Base-by-base conservation (phyloP, 2,113 vertebrate species). In the Ictidomys tridecemlineatus region DNA sequence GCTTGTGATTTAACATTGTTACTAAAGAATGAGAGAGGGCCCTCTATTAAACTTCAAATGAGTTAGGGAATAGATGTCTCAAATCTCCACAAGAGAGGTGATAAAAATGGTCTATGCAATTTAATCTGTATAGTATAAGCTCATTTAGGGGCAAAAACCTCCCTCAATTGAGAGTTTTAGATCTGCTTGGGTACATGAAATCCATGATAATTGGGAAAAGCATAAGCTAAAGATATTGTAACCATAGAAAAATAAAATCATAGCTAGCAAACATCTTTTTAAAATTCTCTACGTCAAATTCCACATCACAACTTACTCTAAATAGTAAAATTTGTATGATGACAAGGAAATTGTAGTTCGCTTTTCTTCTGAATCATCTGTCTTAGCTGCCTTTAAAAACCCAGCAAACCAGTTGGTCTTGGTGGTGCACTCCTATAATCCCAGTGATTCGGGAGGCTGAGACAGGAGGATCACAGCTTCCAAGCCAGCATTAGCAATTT, bases 171-270 rank as follows among this genome's bases (percentile, higher is more conserved):
- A 82, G 79, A 42, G 13, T 69, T 97, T 63, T 51, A 70, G 14
- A 48, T 83, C 69, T 91, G 6, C 45, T 67, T 45, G n/a, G 17
- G 70, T 82, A 72, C 13, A 65, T 16, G 22, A 95, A 94, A 93
- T 2, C 9, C 17, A 73, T 18, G 1, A 42, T 78, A 32, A 11
- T 8, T 89, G 39, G 45, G 58, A 73, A 72, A 94, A 92, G 4
- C 10, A 83, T 24, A 65, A 56, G 45, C 53, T 85, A 42, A 65
- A 88, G n/a, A 37, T 28, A 69, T 56, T 82, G 94, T 77, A 91
- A 63, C 17, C 67, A 48, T 30, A 97, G 39, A 85, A 89, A 95
- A 74, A 8, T 78, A 70, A 92, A 70, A 65, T 53, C 9, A 51
- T 28, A 53, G 61, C 28, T 74, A 85, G 22, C 14, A 83, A 70